Evolutionary conservation across 2,888 invertebrate species (phyloP).

Genomic region (Cheilosia vulpina): DNA sequence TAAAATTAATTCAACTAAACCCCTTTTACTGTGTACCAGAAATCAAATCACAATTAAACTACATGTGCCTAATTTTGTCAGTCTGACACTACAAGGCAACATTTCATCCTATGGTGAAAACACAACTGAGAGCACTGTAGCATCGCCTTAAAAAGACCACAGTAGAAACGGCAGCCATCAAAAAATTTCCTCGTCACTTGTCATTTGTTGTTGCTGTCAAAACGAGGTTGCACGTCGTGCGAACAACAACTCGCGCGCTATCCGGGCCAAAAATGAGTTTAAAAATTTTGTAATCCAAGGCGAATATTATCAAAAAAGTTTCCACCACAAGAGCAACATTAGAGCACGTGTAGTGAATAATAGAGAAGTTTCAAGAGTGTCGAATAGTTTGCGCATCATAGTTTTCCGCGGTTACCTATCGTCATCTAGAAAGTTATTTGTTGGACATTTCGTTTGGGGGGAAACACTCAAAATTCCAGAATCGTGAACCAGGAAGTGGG

Average conservation of each 20-base stretch:
- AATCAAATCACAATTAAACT: no score
- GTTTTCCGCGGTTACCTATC: constrained; percentile 31
- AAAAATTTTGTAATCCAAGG: constrained; percentile 54
- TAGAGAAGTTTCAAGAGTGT: constrained; percentile 32
- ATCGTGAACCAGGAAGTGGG: constrained; percentile 25
- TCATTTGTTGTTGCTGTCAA: constrained; percentile 75
- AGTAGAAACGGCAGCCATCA: constrained; percentile 63
- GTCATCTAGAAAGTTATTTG: constrained; percentile 3
- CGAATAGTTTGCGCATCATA: constrained; percentile 52
- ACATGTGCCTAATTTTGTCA: no score
- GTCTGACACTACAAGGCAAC: constrained; percentile 37
- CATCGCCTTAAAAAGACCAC: constrained; percentile 2
- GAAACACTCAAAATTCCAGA: constrained; percentile 6
- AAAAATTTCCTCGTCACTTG: constrained; percentile 50
- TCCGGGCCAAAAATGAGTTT: constrained; percentile 56
- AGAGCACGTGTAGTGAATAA: constrained; percentile 66
- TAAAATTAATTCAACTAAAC: no score
- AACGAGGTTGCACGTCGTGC: constrained; percentile 73
- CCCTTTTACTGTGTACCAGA: no score
- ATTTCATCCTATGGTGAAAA: constrained; percentile 29
- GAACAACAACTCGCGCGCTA: constrained; percentile 71
- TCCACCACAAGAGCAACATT: constrained; percentile 36
- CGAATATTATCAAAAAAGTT: constrained; percentile 19
- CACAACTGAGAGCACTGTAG: background rate
- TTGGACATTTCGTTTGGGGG: constrained; percentile 9